These are phyloP conservation scores for Rhipidura dahli DNA, from an alignment of 2,113 vertebrate genomes.

Conservation along the genomic window DNA sequence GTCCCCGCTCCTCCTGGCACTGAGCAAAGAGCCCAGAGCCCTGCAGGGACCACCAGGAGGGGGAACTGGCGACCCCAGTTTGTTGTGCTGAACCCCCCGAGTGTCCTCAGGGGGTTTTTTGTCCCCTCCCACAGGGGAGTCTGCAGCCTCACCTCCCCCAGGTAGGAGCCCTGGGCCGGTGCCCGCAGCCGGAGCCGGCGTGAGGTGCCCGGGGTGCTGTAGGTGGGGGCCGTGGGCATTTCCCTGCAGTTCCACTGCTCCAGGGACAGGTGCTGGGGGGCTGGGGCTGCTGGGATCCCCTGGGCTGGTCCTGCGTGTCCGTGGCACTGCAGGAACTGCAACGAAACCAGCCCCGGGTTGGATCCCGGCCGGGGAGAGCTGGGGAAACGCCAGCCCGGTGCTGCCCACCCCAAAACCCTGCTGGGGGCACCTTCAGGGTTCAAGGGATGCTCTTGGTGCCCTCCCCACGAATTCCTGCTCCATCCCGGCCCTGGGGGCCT, in stretches of 20 bases:
- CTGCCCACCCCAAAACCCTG: neutral
- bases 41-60: neutral
- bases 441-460: neutral
- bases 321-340: conserved; percentile 45
- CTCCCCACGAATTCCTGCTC: neutral
- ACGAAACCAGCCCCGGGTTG: neutral
- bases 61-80: too few relatives aligned
- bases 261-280: neutral
- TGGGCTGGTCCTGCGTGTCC: neutral
- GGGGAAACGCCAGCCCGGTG: neutral
- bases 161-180: neutral
- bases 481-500: neutral
- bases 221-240: neutral
- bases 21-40: neutral
- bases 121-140: fast-evolving
- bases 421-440: neutral
- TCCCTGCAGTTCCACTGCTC: conserved; percentile 26
- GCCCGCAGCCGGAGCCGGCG: neutral
- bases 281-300: neutral
- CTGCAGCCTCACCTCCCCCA: neutral
- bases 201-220: neutral
- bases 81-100: too few relatives aligned
- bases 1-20: neutral
- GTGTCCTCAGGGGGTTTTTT: too few relatives aligned
- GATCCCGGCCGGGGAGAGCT: neutral